phyloP scores from a whole-genome alignment of 2,113 vertebrate species.

The Caloenas nicobarica region DNA sequence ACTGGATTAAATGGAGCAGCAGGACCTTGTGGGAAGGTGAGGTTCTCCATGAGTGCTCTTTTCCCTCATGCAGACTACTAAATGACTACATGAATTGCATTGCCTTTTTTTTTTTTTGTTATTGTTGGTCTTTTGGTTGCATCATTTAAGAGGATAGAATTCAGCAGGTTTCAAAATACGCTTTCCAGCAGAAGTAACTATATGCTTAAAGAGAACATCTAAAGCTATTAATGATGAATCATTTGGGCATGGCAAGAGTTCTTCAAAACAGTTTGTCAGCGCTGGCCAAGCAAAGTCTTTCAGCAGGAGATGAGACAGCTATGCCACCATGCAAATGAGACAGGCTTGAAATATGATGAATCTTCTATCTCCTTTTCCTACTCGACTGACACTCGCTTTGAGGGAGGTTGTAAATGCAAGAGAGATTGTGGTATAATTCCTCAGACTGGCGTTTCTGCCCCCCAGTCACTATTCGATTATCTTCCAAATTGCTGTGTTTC shows the following conservation, averaged over 20 bases:
- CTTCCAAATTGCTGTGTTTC: constrained; percentile 99
- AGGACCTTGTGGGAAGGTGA: constrained; percentile 77
- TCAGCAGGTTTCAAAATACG: constrained; percentile 24
- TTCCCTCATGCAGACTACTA: background rate
- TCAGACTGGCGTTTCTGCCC: constrained; percentile 99
- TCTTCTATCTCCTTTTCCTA: constrained; percentile 87
- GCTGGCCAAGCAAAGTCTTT: constrained; percentile 71
- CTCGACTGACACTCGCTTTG: constrained; percentile 93
- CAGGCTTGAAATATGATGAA: constrained; percentile 92
- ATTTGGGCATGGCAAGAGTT: constrained; percentile 62
- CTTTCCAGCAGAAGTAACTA: constrained; percentile 44
- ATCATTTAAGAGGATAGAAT: constrained; percentile 5
- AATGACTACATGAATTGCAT: constrained; percentile 4
- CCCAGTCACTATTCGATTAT: constrained; percentile 99
- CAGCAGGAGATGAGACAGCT: constrained; percentile 78
- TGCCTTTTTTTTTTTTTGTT: background rate
- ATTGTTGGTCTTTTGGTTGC: background rate
- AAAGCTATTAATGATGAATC: constrained; percentile 55
- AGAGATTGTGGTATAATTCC: constrained; percentile 99
- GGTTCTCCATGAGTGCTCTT: background rate
- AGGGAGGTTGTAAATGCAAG: constrained; percentile 99
- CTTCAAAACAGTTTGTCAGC: constrained; percentile 57
- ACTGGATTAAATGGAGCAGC: constrained; percentile 12
- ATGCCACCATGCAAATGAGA: constrained; percentile 84
- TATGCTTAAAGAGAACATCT: constrained; percentile 51